phyloP scores from a whole-genome alignment of 2,888 invertebrate species.

The Chouioia cunea region DNA sequence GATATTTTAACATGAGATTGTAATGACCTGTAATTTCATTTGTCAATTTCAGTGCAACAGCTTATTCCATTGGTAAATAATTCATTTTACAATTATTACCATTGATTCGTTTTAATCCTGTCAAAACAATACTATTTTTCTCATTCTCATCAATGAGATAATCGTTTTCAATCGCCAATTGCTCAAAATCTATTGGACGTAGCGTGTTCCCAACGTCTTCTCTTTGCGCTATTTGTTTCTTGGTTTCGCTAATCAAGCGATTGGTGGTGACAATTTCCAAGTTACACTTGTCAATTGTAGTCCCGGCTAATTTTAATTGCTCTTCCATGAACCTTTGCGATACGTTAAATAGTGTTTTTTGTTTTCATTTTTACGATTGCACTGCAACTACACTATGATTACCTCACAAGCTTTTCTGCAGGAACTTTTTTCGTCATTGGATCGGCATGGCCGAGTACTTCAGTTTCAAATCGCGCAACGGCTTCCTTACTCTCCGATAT shows the following conservation, averaged over 20 bases:
- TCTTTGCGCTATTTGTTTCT: slow-evolving; percentile 71
- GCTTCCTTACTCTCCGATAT: slow-evolving; percentile 71
- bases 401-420: slow-evolving; percentile 72
- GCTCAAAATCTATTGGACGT: slow-evolving; percentile 75
- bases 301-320: slow-evolving; percentile 72
- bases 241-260: slow-evolving; percentile 69
- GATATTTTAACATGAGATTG: slow-evolving; percentile 71
- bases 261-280: slow-evolving; percentile 72
- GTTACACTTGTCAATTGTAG: slow-evolving; percentile 73
- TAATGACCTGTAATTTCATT: slow-evolving; percentile 62
- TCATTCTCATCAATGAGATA: slow-evolving; percentile 72
- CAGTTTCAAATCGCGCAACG: slow-evolving; percentile 69
- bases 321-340: slow-evolving; percentile 72
- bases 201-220: slow-evolving; percentile 73
- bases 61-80: background rate
- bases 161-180: slow-evolving; percentile 74
- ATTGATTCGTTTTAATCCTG: background rate
- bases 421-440: slow-evolving; percentile 75
- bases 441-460: slow-evolving; percentile 72
- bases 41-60: no score
- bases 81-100: slow-evolving; percentile 16
- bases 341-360: background rate
- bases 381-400: background rate
- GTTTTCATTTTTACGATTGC: background rate
- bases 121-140: slow-evolving; percentile 60